Evolutionary conservation across 2,888 invertebrate species (phyloP), one percentile per base, ranked within the genome.

Genomic region (Pimpla rufipes): DNA sequence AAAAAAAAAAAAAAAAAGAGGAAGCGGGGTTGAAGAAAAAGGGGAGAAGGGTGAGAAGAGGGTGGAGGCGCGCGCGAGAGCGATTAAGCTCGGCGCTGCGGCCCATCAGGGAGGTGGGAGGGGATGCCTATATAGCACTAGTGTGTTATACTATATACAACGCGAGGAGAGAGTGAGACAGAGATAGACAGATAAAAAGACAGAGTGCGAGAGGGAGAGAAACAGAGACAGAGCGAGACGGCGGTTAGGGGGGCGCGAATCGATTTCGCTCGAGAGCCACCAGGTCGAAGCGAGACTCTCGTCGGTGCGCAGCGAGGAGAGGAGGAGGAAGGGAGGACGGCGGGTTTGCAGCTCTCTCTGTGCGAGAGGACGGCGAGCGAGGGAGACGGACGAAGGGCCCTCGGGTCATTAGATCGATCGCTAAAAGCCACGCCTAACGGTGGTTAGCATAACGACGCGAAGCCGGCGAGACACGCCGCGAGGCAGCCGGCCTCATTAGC

Each of bases 371-470:
- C 11, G 45, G 40, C 71, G 76, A 68, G 29, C 66, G 71, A 37
- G 52, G 13, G 82, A 74, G 62, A 74, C 59, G 40, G 66, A 7
- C 35, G 62, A 59, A 73, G 57, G 71, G 59, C 45, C 70, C 62
- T 83, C 71, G 83, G 79, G 83, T 83, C 79, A 83, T 83, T 83
- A 83, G 79, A 83, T 83, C 83, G 83, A 85, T 86, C 85, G 77
- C 77, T 81, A 82, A 83, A 83, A 79, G 83, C 83, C 83, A 79
- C 83, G 83, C 83, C 79, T 83, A 83, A 79, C 70, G 75, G 75
- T 79, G 71, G 74, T 83, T 83, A 83, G 83, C 79, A 79, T 79
- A 83, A 79, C 83, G 75, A 83, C 50, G 47, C 50, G 50, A 47
- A 37, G 68, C 74, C 62, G 73, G 77, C 59, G 73, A 73, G 73